phyloP scores from a whole-genome alignment of 2,113 vertebrate species.

The Oreochromis tanganicae region DNA sequence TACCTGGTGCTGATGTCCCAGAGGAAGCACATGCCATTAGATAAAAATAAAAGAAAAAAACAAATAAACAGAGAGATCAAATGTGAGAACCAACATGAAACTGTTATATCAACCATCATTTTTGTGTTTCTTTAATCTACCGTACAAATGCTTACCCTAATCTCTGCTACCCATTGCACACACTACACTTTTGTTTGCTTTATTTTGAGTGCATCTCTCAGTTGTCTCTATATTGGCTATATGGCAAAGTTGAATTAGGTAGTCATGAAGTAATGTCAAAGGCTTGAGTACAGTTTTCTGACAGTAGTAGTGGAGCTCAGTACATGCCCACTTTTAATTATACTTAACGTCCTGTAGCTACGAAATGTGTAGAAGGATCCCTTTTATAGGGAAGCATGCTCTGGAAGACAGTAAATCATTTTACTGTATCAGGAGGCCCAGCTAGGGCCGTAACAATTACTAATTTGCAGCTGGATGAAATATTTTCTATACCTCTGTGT shows the following conservation, averaged over 20 bases:
- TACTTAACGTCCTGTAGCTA: neutral
- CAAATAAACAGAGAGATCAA: neutral
- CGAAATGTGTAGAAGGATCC: no score
- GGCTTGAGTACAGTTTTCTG: neutral
- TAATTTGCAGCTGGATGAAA: neutral
- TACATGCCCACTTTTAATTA: neutral
- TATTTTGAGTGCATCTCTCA: no score
- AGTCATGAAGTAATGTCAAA: neutral
- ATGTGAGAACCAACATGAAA: neutral
- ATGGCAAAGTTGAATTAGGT: neutral
- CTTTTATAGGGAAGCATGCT: neutral
- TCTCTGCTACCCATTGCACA: no score
- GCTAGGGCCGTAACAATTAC: neutral
- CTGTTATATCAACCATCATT: neutral
- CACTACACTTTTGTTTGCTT: rapidly evolving
- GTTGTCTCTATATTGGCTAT: no score
- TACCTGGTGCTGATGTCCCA: neutral
- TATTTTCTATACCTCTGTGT: neutral
- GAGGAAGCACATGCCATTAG: neutral
- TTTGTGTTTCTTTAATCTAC: neutral
- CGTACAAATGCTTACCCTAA: rapidly evolving
- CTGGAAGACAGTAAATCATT: neutral
- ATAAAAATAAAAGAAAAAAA: no score
- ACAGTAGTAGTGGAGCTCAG: neutral
- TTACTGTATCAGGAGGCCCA: neutral